These are phyloP conservation scores for Daboia siamensis DNA, from an alignment of 2,113 vertebrate species.

Conservation along the genomic window DNA sequence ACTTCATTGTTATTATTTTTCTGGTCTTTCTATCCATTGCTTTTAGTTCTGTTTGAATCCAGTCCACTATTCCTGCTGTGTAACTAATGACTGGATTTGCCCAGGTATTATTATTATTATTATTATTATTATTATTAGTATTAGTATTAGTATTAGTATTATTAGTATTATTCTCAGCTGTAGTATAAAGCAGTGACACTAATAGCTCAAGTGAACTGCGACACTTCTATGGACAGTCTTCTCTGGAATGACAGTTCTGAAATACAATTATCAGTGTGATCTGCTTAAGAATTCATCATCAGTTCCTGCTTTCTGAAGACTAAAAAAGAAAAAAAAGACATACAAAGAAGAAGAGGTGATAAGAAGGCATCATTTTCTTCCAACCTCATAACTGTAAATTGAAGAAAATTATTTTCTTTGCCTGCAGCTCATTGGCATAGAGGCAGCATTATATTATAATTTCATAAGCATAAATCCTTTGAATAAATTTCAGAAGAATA, in stretches of 20 bases:
- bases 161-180: conserved; percentile 73
- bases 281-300: conserved; percentile 95
- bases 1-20: not conserved
- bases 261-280: conserved; percentile 98
- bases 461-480: conserved; percentile 86
- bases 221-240: conserved; percentile 82
- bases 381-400: conserved; percentile 85
- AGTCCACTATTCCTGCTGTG: not conserved
- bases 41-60: not conserved
- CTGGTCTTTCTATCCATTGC: not conserved
- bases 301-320: conserved; percentile 81
- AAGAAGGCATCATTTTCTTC: conserved; percentile 76
- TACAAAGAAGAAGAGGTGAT: conserved; percentile 77
- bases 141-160: not conserved
- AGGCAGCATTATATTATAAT: conserved; percentile 84
- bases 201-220: conserved; percentile 80
- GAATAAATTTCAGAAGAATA: conserved; percentile 85
- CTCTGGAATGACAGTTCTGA: conserved; percentile 88
- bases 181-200: conserved; percentile 77
- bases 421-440: conserved; percentile 85
- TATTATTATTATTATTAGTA: conserved; percentile 46
- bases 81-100: not conserved
- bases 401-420: conserved; percentile 88
- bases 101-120: not conserved
- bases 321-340: conserved; percentile 66